Evolutionary conservation across 2,888 invertebrate species (phyloP), one percentile per base, ranked within the genome.

Genomic region (Stenolophus ochropezus): DNA sequence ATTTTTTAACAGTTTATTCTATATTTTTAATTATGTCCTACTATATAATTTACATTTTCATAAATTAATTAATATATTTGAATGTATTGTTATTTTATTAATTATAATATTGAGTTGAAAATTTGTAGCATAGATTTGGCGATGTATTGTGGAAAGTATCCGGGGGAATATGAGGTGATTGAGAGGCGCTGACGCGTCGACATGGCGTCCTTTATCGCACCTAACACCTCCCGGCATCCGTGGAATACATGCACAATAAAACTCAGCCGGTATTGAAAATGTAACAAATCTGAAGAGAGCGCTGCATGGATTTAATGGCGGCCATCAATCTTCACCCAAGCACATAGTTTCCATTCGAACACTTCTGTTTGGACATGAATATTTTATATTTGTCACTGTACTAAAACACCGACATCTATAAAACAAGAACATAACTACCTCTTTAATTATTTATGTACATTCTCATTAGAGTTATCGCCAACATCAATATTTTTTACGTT

Each of bases 191-290:
- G 61, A 61, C 61, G 23, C 23, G 23, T 23, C 61, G 61, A 61
- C 61, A 61, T n/a, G 25, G 61, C 61, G 27, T n/a, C 25, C 25
- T 61, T 61, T 61, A 61, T 61, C 61, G 61, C 61, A 25, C 25
- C n/a, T 61, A 25, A 23, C 25, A 27, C 61, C 27, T 25, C 25
- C 14, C 14, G 25, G 14, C 61, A 61, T 25, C 61, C 21, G 61
- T 18, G 61, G 61, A 61, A 61, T 61, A 61, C 27, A 27, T 61
- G 61, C 61, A 61, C 23, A 61, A 61, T 61, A 61, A 61, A 61
- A 61, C 61, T 25, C 61, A 23, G 14, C n/a, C 27, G 27, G 61
- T 61, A 61, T 61, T 61, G 61, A 61, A 61, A 61, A 61, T 27
- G 61, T 61, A 61, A 61, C 61, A 61, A 61, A 61, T 56, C 56